phyloP scores from a whole-genome alignment of 2,113 vertebrate genomes.

The Arenaria interpres region DNA sequence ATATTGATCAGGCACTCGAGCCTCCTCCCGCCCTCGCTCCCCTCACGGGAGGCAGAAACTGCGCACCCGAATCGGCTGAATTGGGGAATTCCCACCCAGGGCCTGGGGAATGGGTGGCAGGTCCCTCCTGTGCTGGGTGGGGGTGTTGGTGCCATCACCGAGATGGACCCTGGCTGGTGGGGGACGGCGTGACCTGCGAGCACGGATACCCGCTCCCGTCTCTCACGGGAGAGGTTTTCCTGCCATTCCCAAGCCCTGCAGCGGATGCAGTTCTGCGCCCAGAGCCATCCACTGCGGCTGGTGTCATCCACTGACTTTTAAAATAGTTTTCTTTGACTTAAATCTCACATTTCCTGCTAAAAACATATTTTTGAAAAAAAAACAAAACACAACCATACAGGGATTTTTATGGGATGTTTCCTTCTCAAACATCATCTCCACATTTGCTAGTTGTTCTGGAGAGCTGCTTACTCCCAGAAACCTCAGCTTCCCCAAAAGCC shows the following conservation, averaged over 20 bases:
- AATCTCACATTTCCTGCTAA: background rate
- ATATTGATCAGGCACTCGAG: background rate
- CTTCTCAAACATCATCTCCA: background rate
- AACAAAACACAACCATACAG: background rate
- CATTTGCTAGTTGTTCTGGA: background rate
- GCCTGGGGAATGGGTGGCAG: accelerated
- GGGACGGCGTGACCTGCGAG: accelerated
- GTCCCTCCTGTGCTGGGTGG: background rate
- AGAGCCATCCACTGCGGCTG: accelerated
- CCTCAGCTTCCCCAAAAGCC: background rate
- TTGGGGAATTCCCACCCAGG: background rate
- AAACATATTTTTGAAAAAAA: accelerated
- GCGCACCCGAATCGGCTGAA: accelerated
- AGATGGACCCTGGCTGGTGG: accelerated
- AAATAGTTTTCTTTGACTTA: background rate
- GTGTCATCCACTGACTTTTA: too few relatives aligned
- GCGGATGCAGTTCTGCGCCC: accelerated
- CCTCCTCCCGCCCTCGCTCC: background rate
- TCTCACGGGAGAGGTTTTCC: background rate
- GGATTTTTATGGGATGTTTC: background rate
- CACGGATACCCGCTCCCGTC: accelerated
- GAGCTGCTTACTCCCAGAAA: background rate
- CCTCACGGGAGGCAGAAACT: background rate
- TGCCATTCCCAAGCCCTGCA: background rate
- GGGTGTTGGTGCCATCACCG: accelerated